Percentiles rank a stretch among this genome's conserved stretches.
phyloP scores from a whole-genome alignment of 2,113 vertebrate species.

The Mormyrus iriodes region DNA sequence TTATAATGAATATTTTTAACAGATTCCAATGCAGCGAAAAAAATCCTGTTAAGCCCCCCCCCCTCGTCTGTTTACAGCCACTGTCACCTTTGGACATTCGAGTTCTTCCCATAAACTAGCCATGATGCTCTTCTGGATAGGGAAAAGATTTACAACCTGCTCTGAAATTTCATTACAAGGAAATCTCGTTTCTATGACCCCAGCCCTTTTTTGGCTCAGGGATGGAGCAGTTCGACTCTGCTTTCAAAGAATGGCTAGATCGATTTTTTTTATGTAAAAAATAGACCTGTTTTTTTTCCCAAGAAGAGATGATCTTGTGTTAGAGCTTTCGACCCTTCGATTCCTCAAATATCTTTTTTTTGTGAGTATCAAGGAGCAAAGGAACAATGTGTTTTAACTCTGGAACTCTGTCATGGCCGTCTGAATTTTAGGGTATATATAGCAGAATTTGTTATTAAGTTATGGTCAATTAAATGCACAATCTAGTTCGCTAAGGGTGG shows the following conservation, averaged over 20 bases:
- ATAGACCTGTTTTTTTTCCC: not conserved
- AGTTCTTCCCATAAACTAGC: not conserved
- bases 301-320: not conserved
- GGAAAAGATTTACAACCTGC: not conserved
- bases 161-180: not conserved
- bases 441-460: not conserved
- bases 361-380: not conserved
- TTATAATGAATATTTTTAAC: conserved; percentile 37
- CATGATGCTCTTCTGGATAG: not conserved
- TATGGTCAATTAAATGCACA: not conserved
- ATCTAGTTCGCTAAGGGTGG: not conserved
- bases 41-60: not conserved
- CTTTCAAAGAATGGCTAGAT: not conserved
- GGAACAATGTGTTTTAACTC: not conserved
- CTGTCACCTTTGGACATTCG: not conserved
- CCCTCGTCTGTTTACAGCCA: conserved; percentile 2
- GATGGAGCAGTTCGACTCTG: not conserved
- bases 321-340: not conserved
- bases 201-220: not conserved
- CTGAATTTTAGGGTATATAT: not conserved
- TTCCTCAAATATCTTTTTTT: not conserved
- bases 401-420: not conserved
- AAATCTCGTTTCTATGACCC: not conserved
- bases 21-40: conserved; percentile 27
- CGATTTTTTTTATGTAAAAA: not conserved